Evolutionary conservation across 37 sponge, comb jelly and placozoan species (phyloP), one percentile per base, ranked within the genome.

Genomic region (Eunapius fragilis): DNA sequence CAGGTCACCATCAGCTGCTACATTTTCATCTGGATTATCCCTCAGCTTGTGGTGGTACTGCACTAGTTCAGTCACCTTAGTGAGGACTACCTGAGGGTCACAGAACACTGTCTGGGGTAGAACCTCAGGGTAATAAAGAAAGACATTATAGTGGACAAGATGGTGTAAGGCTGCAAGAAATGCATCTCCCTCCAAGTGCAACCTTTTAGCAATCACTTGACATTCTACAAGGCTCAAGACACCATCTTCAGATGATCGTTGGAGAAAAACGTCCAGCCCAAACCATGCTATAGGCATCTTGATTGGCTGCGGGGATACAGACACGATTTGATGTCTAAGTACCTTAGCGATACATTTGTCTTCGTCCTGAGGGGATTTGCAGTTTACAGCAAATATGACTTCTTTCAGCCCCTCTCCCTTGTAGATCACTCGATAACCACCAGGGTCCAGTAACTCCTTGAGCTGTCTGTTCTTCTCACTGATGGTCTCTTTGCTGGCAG

Each of bases 11-110:
- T 7, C 36, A 31, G 11, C 34, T 34, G 82, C 36, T 2, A 11
- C 31, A 22, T 2, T 13, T 11, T 69, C 37, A 27, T 34, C 38
- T 37, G 9, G 25, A 35, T 35, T 37, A 31, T 33, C 37, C 32
- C 24, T 69, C 24, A 81, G 71, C 70, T 70, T 12, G 71, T 70
- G 69, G 71, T 13, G 25, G 37, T 32, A 35, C 35, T 31, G 37
- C 19, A 81, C 82, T 33, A 81, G 82, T 71, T 81, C 71, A 36
- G 82, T 35, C n/a, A 69, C 25, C 37, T 69, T 81, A 37, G 68
- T 71, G 12, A 81, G 37, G 24, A 71, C 71, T 7, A 81, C 71
- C 33, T 81, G 70, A 1, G 71, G 37, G 30, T 69, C 37, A 37
- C 37, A 70, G 71, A 81, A 81, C 24, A 81, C 71, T 28, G 50